These are phyloP conservation scores for Lasioglossum malachurum DNA, from an alignment of 2,888 invertebrate species.

Conservation along the genomic window DNA sequence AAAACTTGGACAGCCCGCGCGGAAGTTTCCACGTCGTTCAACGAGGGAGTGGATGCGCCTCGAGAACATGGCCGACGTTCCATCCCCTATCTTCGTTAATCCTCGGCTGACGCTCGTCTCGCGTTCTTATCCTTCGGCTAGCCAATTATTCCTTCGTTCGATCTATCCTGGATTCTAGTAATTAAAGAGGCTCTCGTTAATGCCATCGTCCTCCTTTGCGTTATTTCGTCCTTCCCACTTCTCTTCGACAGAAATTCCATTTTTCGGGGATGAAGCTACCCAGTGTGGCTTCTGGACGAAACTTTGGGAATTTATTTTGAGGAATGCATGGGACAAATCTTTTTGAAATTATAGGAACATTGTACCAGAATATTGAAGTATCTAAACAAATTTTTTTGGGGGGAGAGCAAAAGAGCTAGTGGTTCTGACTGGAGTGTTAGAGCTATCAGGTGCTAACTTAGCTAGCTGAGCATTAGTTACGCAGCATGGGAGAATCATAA, in stretches of 20 bases:
- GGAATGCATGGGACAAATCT: too few relatives aligned
- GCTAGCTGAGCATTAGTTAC: too few relatives aligned
- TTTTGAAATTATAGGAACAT: too few relatives aligned
- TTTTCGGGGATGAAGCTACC: neutral
- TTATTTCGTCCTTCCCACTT: neutral
- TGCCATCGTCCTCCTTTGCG: neutral
- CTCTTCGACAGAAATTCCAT: neutral
- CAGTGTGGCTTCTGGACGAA: neutral
- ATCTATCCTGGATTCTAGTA: slow-evolving; percentile 63
- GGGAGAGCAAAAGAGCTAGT: too few relatives aligned
- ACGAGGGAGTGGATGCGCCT: slow-evolving; percentile 44
- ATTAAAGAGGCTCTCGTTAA: slow-evolving; percentile 67
- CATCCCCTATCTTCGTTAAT: slow-evolving; percentile 23
- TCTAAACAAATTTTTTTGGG: too few relatives aligned
- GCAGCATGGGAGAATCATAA: too few relatives aligned
- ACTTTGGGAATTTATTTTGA: neutral
- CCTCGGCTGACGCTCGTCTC: neutral
- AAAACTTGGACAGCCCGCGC: slow-evolving; percentile 69
- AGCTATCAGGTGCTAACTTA: too few relatives aligned
- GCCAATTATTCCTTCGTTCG: slow-evolving; percentile 60
- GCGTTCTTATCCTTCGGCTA: slow-evolving; percentile 45
- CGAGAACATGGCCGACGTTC: slow-evolving; percentile 52
- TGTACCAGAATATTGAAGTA: too few relatives aligned
- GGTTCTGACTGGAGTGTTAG: too few relatives aligned
- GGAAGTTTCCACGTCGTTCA: slow-evolving; percentile 74